Base-by-base conservation (phyloP, 2,797 vertebrate genomes). In the Rhabdomys pumilio region DNA sequence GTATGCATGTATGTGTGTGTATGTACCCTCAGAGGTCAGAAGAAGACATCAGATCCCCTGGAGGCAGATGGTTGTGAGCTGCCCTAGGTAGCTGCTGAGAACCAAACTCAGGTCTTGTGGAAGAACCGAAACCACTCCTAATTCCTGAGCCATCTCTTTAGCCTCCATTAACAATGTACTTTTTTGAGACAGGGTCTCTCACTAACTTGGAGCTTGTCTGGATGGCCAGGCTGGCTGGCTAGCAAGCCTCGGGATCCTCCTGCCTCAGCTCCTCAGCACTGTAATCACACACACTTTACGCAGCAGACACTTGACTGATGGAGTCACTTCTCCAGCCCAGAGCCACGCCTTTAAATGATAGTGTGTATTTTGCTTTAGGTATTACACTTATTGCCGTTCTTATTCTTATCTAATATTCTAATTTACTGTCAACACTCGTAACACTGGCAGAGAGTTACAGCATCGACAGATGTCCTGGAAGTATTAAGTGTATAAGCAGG, bases 1-100 rank as follows among this genome's bases (percentile, higher is more conserved):
- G 10, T 2, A 20, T 12, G 38, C 5, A 1, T 1, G 9, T 5
- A 3, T 67, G 12, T 14, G 1, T 67, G 31, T 41, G 5, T 1
- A 4, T 22, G 9, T 11, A 1, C 73, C 22, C 73, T 75, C 41
- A 75, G 73, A 75, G 73, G 41, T 4, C 73, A 75, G 73, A 75
- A 44, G 38, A 75, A 75, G 72, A 75, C 20, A 44, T 44, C 22
- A 26, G 11, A 7, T 17, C 73, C 11, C 41, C 73, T 44, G 73
- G 73, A 75, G 73, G 10, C 41, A 75, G 22, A 44, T 44, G 41
- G 41, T 44, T 44, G 73, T 44, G 73, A 44, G 73, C 12, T 26
- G 20, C 72, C 72, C 4, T 12, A 20, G 24, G 38, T 44, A 38
- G 11, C 20, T 44, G 73, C 11, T 44, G 11, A 6, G 22, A 76